Conservation (phyloP, 2,797 vertebrate genomes). For the Clarias fuscus region DNA sequence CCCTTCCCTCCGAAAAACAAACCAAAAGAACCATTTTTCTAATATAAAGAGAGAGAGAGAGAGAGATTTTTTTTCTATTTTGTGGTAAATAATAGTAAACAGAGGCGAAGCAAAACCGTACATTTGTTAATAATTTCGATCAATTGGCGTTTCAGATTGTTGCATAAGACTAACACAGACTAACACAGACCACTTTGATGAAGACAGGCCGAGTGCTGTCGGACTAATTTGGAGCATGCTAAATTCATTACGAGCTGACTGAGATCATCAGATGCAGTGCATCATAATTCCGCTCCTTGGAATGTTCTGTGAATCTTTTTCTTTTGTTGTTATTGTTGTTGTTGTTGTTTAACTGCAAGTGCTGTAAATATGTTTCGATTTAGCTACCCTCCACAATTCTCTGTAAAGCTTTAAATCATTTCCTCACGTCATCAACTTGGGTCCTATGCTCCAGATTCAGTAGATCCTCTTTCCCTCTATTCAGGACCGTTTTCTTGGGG, state of each 20-base stretch:
- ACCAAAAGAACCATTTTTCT: not conserved
- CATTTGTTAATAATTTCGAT: constrained; percentile 3
- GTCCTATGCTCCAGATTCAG: not conserved
- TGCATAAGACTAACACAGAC: constrained; percentile 4
- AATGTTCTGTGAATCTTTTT: constrained; percentile 3
- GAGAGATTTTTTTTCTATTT: not conserved
- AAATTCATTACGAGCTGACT: constrained; percentile 35
- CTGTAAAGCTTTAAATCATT: constrained; percentile 20
- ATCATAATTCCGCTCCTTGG: constrained; percentile 21
- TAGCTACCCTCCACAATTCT: constrained; percentile 15
- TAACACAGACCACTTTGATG: constrained; percentile 15
- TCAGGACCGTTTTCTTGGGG: not conserved
- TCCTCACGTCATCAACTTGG: not conserved
- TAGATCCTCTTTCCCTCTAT: not conserved
- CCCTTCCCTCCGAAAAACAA: not conserved
- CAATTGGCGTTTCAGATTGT: constrained; percentile 9
- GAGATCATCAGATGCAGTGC: constrained; percentile 21
- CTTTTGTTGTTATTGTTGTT: not conserved
- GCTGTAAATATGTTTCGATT: constrained; percentile 9
- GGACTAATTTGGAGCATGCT: constrained; percentile 27
- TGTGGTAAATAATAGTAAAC: constrained; percentile 17
- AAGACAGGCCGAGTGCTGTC: constrained; percentile 18
- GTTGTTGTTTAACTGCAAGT: constrained; percentile 11
- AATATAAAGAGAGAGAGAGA: too few relatives aligned
- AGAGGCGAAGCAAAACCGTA: constrained; percentile 4